Percentiles rank a stretch among this genome's conserved stretches.
These are phyloP conservation scores for Drosophila mimetica DNA, from an alignment of 2,888 invertebrate species.

Conservation along the genomic window DNA sequence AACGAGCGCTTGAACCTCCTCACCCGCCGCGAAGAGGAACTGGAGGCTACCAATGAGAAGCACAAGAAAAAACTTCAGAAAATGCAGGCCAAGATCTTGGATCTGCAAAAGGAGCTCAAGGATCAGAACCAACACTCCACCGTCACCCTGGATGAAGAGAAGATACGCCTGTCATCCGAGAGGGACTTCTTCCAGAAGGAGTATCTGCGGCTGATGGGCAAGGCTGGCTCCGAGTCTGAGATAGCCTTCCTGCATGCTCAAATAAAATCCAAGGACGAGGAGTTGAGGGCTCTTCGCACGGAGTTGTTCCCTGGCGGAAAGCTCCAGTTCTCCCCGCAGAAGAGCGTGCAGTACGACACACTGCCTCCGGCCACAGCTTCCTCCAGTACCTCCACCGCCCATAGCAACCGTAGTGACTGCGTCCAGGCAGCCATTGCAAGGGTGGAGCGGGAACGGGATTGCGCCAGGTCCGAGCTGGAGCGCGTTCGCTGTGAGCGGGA, in stretches of 20 bases:
- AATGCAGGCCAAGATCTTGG: conserved; percentile 83
- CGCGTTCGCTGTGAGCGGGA: conserved; percentile 87
- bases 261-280: conserved; percentile 83
- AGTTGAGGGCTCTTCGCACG: conserved; percentile 73
- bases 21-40: conserved; percentile 86
- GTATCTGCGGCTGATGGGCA: conserved; percentile 80
- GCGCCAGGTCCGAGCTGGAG: conserved; percentile 85
- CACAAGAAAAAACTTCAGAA: conserved; percentile 85
- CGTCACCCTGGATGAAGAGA: conserved; percentile 79
- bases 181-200: conserved; percentile 84
- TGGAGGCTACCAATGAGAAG: conserved; percentile 85
- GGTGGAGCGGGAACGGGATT: conserved; percentile 86
- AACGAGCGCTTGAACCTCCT: conserved; percentile 86
- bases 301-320: conserved; percentile 55
- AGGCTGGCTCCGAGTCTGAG: conserved; percentile 80
- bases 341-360: conserved; percentile 35
- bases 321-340: conserved; percentile 48
- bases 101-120: conserved; percentile 54
- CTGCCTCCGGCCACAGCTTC: conserved; percentile 35
- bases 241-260: conserved; percentile 81
- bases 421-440: conserved; percentile 83
- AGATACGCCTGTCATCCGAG: conserved; percentile 81
- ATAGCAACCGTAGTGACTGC: conserved; percentile 71
- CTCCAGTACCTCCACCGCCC: conserved; percentile 23
- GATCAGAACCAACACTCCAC: conserved; percentile 49